phyloP scores from a whole-genome alignment of 2,797 vertebrate genomes.

The Phataginus tricuspis region DNA sequence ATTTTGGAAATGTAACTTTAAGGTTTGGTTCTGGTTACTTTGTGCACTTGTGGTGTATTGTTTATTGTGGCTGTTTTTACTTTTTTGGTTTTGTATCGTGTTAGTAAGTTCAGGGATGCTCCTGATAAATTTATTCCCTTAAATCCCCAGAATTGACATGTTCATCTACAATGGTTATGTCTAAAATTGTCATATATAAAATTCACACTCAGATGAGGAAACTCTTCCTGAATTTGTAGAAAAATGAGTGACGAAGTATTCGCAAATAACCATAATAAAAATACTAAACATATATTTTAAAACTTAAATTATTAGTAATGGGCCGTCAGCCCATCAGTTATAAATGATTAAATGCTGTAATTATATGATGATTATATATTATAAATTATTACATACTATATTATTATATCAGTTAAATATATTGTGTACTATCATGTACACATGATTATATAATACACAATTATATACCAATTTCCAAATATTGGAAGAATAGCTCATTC shows the following conservation, averaged over 20 bases:
- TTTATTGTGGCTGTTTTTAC: neutral
- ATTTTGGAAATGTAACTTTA: neutral
- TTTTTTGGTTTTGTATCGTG: neutral
- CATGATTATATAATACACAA: neutral
- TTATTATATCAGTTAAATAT: neutral
- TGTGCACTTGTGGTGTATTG: neutral
- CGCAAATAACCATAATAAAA: neutral
- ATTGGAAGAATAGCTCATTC: neutral
- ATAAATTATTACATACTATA: neutral
- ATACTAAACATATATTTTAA: neutral
- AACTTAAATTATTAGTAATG: slow-evolving; percentile 3
- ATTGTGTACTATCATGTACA: neutral
- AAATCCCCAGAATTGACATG: neutral
- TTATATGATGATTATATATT: neutral
- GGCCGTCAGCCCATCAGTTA: neutral
- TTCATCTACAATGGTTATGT: neutral
- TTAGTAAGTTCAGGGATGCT: neutral
- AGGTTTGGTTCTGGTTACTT: neutral
- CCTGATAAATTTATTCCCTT: neutral
- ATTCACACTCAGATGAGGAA: neutral
- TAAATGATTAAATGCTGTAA: neutral
- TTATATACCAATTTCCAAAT: neutral
- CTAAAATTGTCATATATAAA: neutral
- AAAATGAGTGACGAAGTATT: neutral
- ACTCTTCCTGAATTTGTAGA: neutral